Percentiles rank a stretch among this genome's conserved stretches.
Conservation (phyloP, 2,113 vertebrate genomes). For the Dendropsophus ebraccatus region DNA sequence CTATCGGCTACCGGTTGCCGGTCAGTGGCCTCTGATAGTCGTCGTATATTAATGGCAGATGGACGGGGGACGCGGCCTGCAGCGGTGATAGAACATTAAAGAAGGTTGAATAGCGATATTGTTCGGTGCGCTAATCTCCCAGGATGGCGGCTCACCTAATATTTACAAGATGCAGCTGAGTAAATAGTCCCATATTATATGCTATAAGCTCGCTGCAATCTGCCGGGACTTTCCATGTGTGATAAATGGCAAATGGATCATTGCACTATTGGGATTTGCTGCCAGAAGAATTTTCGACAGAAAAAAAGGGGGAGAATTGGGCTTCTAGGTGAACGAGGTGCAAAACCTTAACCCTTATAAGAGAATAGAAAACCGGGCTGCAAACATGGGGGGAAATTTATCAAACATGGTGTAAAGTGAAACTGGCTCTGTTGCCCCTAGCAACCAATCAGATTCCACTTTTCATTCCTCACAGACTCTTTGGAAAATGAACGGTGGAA, state of each 20-base stretch:
- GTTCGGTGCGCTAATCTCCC: conserved; percentile 27
- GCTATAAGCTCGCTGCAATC: background rate
- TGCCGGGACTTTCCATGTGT: background rate
- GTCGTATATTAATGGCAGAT: background rate
- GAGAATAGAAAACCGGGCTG: too few relatives aligned
- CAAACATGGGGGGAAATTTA: too few relatives aligned
- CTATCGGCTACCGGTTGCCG: too few relatives aligned
- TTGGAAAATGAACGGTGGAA: too few relatives aligned
- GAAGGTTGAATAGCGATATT: conserved; percentile 16
- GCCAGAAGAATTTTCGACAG: background rate
- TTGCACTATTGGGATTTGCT: background rate
- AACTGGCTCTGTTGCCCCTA: too few relatives aligned
- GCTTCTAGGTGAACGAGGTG: background rate
- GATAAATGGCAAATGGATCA: conserved; percentile 40
- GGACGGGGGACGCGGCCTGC: background rate
- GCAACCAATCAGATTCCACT: too few relatives aligned
- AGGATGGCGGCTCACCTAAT: conserved; percentile 14
- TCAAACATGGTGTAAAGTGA: too few relatives aligned
- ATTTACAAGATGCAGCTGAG: conserved; percentile 43
- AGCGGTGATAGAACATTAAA: too few relatives aligned
- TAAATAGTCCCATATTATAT: conserved; percentile 21
- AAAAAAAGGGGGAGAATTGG: background rate
- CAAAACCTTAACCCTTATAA: background rate
- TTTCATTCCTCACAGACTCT: too few relatives aligned
- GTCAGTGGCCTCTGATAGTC: background rate